phyloP scores from a whole-genome alignment of 2,113 vertebrate genomes.

The Addax nasomaculatus region DNA sequence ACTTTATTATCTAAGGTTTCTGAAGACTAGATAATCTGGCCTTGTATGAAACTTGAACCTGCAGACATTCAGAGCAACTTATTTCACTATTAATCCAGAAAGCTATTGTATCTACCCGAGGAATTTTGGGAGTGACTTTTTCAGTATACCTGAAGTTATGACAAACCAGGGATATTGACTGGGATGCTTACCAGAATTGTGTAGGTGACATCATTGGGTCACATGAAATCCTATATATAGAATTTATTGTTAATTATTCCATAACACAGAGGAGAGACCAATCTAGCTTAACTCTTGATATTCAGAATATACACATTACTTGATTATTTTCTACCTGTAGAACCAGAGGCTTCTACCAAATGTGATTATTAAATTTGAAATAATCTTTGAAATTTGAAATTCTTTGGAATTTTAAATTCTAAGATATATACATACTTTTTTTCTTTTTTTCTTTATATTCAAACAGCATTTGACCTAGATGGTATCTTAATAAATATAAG shows the following conservation, averaged over 20 bases:
- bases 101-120: neutral
- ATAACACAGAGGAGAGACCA: neutral
- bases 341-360: neutral
- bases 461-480: neutral
- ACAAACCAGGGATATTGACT: neutral
- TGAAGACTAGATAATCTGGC: neutral
- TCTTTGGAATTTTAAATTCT: neutral
- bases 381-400: neutral
- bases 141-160: neutral
- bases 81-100: neutral
- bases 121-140: neutral
- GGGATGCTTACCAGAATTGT: neutral
- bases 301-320: neutral
- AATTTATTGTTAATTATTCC: neutral
- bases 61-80: neutral
- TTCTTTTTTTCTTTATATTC: neutral
- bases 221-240: neutral
- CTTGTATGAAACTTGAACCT: neutral
- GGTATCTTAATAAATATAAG: neutral
- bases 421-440: neutral
- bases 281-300: neutral
- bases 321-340: neutral
- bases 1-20: neutral
- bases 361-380: neutral
- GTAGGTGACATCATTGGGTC: neutral